Conservation (phyloP, 2,113 vertebrate genomes). For the Bos indicus region DNA sequence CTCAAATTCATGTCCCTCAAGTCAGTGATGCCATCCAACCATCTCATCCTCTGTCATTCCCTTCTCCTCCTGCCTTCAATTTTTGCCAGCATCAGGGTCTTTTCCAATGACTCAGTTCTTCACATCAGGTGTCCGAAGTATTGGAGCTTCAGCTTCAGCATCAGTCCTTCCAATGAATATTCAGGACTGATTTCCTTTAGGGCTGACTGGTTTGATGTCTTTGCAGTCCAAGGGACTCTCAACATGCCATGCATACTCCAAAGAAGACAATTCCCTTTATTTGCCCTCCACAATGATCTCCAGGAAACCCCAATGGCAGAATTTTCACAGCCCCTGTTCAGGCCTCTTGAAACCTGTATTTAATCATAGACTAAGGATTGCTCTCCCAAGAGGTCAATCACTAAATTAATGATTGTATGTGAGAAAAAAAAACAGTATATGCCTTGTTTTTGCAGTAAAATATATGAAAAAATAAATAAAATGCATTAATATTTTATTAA, state of each 20-base stretch:
- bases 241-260: accelerated
- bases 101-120: background rate
- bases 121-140: background rate
- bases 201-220: background rate
- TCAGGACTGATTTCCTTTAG: background rate
- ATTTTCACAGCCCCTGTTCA: background rate
- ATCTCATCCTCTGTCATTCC: background rate
- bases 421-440: background rate
- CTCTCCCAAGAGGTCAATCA: background rate
- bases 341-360: background rate
- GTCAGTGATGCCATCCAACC: background rate
- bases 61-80: background rate
- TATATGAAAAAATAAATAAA: slow-evolving; percentile 68
- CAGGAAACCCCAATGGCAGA: accelerated
- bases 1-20: background rate
- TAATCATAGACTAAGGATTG: background rate
- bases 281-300: background rate
- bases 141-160: background rate
- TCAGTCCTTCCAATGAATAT: background rate
- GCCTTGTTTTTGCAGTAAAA: slow-evolving; percentile 52
- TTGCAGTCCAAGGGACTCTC: background rate
- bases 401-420: background rate
- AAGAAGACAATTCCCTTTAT: background rate
- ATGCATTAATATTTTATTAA: slow-evolving; percentile 71
- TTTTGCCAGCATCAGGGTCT: background rate